Evolutionary conservation across 2,113 vertebrate genomes (phyloP), one percentile per base, ranked within the genome.

Genomic region (Cinclus cinclus): DNA sequence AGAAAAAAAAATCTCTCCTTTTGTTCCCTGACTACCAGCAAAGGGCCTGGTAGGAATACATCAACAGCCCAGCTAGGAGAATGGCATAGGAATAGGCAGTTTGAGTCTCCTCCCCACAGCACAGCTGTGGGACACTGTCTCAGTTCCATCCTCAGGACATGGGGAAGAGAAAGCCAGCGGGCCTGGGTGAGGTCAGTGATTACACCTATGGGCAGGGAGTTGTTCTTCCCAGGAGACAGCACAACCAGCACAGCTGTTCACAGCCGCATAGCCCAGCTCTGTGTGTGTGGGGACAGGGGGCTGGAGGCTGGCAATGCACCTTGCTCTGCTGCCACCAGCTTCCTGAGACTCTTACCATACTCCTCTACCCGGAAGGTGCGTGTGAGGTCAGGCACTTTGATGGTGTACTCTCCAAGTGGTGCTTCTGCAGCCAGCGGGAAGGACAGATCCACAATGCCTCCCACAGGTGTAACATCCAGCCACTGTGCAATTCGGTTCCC

Each of bases 381-480:
- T 9, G 41, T 65, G 39, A 59, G 62, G 49, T 76, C 83, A 46
- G 88, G 83, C 4, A 55, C 18, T 77, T 64, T 96, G 80, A 97
- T 89, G 68, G 19, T 60, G 50, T 97, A 97, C 53, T 95, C 91
- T 81, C 96, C 97, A 52, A 83, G 10, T 0, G 5, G 44, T 27
- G 94, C 96, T 74, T 96, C 96, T n/a, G 93, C 84, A 63, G 96
- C 95, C 59, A 97, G 78, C 9, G 78, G 27, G 62, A 97, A 92
- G 44, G 95, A 97, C 59, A 97, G 89, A 30, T 97, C 97, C 78
- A 87, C 89, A 10, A 97, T 96, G 83, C 95, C 95, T 76, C 96
- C 91, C 79, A 59, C 39, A 11, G 92, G 91, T 8, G 41, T 73
- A 19, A 91, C 83, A 27, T 95, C 94, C 78, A 93, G 74, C 96